These are phyloP conservation scores for Canis aureus DNA, from an alignment of 2,113 vertebrate genomes.

Conservation along the genomic window DNA sequence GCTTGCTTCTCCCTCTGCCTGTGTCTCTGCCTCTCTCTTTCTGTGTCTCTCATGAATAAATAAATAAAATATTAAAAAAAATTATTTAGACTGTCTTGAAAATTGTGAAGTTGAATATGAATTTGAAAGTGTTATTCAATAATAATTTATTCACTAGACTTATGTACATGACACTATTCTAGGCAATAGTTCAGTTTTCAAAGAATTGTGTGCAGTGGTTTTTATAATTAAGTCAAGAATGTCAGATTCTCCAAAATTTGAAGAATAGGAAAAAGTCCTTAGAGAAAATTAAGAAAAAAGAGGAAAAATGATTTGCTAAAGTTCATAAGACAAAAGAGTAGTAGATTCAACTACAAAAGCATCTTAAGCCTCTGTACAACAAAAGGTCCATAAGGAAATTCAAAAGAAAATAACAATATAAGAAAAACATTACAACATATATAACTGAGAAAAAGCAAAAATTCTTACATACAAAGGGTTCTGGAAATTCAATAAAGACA, in stretches of 20 bases:
- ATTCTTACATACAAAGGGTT: not conserved
- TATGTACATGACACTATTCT: not conserved
- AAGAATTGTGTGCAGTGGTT: not conserved
- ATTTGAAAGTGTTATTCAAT: not conserved
- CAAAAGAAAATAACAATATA: slow-evolving; percentile 15
- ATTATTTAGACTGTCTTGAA: not conserved
- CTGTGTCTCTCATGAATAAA: no score
- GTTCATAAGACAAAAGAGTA: not conserved
- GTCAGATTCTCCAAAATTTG: not conserved
- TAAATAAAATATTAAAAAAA: no score
- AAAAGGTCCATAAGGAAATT: not conserved
- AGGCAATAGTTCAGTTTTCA: not conserved
- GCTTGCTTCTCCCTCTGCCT: no score
- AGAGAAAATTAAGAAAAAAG: not conserved
- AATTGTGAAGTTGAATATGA: not conserved
- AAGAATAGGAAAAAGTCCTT: not conserved
- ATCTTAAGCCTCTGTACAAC: not conserved
- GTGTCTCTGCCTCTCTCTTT: no score
- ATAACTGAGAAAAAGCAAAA: slow-evolving; percentile 18
- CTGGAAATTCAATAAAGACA: not conserved
- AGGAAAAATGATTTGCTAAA: not conserved
- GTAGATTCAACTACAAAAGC: not conserved
- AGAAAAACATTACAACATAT: not conserved
- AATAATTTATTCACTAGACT: not conserved
- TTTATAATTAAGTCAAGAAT: slow-evolving; percentile 34